phyloP scores from a whole-genome alignment of 2,797 vertebrate species.

The Pangasius larnaudii region DNA sequence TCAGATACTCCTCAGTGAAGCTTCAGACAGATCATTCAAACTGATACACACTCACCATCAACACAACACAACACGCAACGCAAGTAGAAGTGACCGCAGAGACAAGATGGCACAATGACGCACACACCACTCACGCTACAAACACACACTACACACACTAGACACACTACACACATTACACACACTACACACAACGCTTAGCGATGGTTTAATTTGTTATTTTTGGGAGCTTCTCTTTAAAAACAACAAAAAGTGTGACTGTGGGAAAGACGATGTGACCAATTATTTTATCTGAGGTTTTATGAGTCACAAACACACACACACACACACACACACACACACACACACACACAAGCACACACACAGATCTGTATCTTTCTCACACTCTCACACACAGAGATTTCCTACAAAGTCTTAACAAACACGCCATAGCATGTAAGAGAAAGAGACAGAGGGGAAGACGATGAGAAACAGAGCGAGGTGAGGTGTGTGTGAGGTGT shows the following conservation, averaged over 20 bases:
- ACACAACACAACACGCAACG: background rate
- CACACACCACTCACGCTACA: background rate
- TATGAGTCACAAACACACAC: background rate
- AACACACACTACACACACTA: background rate
- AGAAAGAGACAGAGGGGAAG: background rate
- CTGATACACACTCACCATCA: background rate
- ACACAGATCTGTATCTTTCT: background rate
- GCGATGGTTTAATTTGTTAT: background rate
- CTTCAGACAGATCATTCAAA: constrained; percentile 16
- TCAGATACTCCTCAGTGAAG: background rate
- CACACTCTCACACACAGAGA: background rate
- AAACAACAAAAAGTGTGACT: background rate
- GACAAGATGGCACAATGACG: background rate
- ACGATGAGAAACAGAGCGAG: background rate
- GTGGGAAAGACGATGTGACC: background rate
- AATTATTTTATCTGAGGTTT: background rate
- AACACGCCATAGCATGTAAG: background rate
- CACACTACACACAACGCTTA: background rate
- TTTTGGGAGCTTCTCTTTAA: background rate
- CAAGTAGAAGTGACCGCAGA: background rate
- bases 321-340: constrained; percentile 32
- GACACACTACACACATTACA: too few relatives aligned
- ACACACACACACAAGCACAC: background rate
- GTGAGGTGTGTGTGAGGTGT: background rate
- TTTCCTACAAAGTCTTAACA: background rate